These are phyloP conservation scores for Bombus waltoni DNA, from an alignment of 1,140 invertebrate species.

Conservation along the genomic window DNA sequence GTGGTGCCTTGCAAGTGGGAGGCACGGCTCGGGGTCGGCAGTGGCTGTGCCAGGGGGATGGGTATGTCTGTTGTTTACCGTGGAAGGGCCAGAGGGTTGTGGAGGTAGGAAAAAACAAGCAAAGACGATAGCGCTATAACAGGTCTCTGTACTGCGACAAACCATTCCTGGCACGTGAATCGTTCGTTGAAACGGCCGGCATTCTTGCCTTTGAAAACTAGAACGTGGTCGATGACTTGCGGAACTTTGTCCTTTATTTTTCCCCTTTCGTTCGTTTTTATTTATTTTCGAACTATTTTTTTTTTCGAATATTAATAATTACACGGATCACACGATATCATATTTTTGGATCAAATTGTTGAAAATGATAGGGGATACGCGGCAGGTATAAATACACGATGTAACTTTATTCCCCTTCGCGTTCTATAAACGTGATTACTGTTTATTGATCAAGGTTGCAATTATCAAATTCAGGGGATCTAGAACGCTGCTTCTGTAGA, in stretches of 20 bases:
- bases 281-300: not conserved
- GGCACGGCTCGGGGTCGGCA: conserved; percentile 61
- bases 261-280: not conserved
- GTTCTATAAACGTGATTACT: conserved; percentile 51
- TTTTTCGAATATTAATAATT: not conserved
- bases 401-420: conserved; percentile 11
- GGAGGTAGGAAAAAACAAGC: conserved; percentile 55
- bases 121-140: conserved; percentile 56
- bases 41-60: conserved; percentile 51
- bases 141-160: conserved; percentile 53
- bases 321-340: not conserved
- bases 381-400: conserved; percentile 1
- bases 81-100: conserved; percentile 52
- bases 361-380: not conserved
- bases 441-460: conserved; percentile 67
- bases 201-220: not conserved
- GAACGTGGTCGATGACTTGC: not conserved
- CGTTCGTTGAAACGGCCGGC: not conserved
- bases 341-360: not conserved
- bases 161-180: conserved; percentile 48
- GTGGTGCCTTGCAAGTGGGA: conserved; percentile 72
- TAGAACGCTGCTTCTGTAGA: conserved; percentile 31
- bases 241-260: not conserved
- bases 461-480: conserved; percentile 56
- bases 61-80: conserved; percentile 68